phyloP scores from a whole-genome alignment of 1,140 invertebrate genomes.

The Panulirus ornatus region DNA sequence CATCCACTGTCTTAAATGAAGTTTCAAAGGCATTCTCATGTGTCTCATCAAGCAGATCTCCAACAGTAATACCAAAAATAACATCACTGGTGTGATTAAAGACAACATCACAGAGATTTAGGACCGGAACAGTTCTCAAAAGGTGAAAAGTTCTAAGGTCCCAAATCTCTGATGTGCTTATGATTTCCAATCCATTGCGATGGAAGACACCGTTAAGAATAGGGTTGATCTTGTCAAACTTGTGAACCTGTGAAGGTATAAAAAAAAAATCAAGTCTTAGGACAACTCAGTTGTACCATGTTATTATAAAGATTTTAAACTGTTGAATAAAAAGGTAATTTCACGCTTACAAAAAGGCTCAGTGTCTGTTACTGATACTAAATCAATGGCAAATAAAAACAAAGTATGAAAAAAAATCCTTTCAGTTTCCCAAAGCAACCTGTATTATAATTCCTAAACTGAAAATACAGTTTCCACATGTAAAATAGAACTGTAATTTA shows the following conservation, averaged over 20 bases:
- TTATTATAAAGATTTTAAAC: too few relatives aligned
- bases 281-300: too few relatives aligned
- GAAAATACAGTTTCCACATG: too few relatives aligned
- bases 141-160: constrained; percentile 96
- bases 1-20: constrained; percentile 96
- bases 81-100: constrained; percentile 82
- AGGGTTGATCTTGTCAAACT: constrained; percentile 98
- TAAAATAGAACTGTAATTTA: too few relatives aligned
- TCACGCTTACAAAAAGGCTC: too few relatives aligned
- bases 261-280: too few relatives aligned
- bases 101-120: constrained; percentile 88
- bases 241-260: constrained; percentile 86
- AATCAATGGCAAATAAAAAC: too few relatives aligned
- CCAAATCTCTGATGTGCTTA: constrained; percentile 88
- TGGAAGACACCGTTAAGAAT: constrained; percentile 97
- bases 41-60: constrained; percentile 61
- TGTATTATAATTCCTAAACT: too few relatives aligned
- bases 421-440: too few relatives aligned
- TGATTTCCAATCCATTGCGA: constrained; percentile 95
- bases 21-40: constrained; percentile 83
- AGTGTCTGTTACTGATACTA: too few relatives aligned
- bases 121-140: constrained; percentile 92
- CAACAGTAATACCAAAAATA: constrained; percentile 80
- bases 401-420: too few relatives aligned
- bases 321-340: too few relatives aligned